A percentile compares a stretch with the other conserved stretches of the same genome.
phyloP scores from a whole-genome alignment of 2,888 invertebrate species.

The Venusia cambrica region DNA sequence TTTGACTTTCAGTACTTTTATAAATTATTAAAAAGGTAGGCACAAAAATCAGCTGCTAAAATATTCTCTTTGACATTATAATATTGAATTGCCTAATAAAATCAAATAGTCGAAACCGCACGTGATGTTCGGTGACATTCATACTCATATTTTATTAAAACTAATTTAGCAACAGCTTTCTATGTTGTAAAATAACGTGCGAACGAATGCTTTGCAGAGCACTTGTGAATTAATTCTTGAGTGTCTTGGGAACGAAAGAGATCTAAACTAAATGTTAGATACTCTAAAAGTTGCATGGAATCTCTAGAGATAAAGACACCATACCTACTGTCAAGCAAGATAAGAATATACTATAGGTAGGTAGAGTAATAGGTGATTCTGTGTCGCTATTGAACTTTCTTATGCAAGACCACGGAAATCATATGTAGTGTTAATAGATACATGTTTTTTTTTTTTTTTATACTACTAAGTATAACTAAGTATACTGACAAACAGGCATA shows the following conservation, averaged over 20 bases:
- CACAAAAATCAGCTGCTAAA: conserved; percentile 1
- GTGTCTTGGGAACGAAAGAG: conserved; percentile 16
- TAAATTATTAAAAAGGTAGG: conserved; percentile 3
- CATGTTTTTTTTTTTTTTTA: no score
- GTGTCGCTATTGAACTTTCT: no score
- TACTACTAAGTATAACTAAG: no score
- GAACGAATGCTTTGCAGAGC: conserved; percentile 10
- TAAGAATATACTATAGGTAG: no score
- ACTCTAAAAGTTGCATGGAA: no score
- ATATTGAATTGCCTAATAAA: not conserved
- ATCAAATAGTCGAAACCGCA: not conserved
- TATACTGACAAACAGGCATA: no score
- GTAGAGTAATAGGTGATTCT: no score
- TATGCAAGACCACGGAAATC: no score
- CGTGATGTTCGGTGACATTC: conserved; percentile 2
- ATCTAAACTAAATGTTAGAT: not conserved
- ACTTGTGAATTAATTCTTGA: conserved; percentile 13
- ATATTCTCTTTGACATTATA: conserved; percentile 6
- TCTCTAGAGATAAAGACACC: no score
- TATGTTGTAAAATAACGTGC: conserved; percentile 11
- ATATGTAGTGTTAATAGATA: no score
- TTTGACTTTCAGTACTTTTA: no score
- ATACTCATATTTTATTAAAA: conserved; percentile 15
- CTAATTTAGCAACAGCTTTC: conserved; percentile 17
- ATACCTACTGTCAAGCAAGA: no score